phyloP scores from a whole-genome alignment of 2,888 invertebrate species.

The Punctoribates punctum region DNA sequence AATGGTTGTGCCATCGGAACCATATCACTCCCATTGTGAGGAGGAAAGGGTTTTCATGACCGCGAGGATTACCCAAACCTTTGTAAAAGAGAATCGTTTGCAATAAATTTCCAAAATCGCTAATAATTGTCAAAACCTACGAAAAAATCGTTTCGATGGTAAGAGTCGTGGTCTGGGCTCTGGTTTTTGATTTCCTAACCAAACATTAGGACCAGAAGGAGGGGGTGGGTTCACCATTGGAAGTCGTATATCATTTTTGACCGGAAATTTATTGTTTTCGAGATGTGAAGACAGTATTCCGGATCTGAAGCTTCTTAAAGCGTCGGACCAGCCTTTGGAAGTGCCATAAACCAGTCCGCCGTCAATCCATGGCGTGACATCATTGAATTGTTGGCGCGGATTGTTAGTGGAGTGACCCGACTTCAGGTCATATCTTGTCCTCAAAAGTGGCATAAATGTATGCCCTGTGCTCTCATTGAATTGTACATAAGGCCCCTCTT shows the following conservation, averaged over 20 bases:
- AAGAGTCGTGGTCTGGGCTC: slow-evolving; percentile 53
- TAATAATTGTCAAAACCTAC: slow-evolving; percentile 54
- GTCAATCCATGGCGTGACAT: slow-evolving; percentile 62
- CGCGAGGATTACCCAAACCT: slow-evolving; percentile 60
- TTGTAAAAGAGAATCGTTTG: slow-evolving; percentile 37
- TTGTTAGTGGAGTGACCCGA: slow-evolving; percentile 62
- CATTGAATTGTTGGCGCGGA: slow-evolving; percentile 63
- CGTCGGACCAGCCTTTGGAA: slow-evolving; percentile 61
- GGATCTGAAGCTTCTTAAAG: slow-evolving; percentile 57
- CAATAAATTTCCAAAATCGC: not conserved
- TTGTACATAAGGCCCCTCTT: slow-evolving; percentile 30
- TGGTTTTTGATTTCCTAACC: not conserved
- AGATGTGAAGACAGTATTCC: slow-evolving; percentile 57
- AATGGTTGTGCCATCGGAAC: slow-evolving; percentile 60
- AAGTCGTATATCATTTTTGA: slow-evolving; percentile 57
- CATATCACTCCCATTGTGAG: slow-evolving; percentile 59
- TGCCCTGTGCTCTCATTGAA: slow-evolving; percentile 52
- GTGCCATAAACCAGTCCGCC: slow-evolving; percentile 63
- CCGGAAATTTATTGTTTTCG: slow-evolving; percentile 57
- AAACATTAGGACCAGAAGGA: slow-evolving; percentile 56
- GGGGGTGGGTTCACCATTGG: slow-evolving; percentile 62
- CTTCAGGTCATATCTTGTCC: slow-evolving; percentile 59
- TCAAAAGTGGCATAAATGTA: slow-evolving; percentile 58
- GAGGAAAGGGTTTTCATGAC: slow-evolving; percentile 60
- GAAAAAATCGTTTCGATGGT: slow-evolving; percentile 59